phyloP scores from a whole-genome alignment of 2,797 vertebrate species.

The Poeciliopsis paucimaculata region DNA sequence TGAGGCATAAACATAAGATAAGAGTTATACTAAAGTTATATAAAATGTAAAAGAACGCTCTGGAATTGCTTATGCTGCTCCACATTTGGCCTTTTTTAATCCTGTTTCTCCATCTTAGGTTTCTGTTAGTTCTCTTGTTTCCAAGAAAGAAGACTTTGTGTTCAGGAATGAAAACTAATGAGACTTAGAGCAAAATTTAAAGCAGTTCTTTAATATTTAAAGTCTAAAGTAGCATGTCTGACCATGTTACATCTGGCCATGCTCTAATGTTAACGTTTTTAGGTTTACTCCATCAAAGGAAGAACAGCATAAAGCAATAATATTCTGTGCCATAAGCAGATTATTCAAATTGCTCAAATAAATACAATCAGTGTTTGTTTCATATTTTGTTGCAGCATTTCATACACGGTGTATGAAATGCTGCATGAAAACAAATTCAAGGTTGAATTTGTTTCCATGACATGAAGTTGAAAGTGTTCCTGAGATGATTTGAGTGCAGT shows the following conservation, averaged over 20 bases:
- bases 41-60: neutral
- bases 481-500: slow-evolving; percentile 1
- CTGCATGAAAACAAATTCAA: neutral
- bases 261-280: neutral
- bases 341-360: neutral
- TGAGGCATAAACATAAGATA: neutral
- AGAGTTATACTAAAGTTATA: neutral
- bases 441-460: slow-evolving; percentile 1
- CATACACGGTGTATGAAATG: neutral
- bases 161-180: neutral
- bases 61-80: neutral
- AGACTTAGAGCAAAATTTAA: neutral
- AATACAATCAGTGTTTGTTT: neutral
- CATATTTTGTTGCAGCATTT: neutral
- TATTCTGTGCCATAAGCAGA: neutral
- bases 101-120: neutral
- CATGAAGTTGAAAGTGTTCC: neutral
- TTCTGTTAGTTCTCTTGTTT: neutral
- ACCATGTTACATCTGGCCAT: neutral
- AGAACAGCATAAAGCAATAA: neutral
- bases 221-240: neutral
- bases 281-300: neutral
- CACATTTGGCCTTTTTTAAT: neutral
- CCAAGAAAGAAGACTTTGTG: neutral
- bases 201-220: neutral